Conservation (phyloP, 2,888 invertebrate species). For the Myathropa florea region DNA sequence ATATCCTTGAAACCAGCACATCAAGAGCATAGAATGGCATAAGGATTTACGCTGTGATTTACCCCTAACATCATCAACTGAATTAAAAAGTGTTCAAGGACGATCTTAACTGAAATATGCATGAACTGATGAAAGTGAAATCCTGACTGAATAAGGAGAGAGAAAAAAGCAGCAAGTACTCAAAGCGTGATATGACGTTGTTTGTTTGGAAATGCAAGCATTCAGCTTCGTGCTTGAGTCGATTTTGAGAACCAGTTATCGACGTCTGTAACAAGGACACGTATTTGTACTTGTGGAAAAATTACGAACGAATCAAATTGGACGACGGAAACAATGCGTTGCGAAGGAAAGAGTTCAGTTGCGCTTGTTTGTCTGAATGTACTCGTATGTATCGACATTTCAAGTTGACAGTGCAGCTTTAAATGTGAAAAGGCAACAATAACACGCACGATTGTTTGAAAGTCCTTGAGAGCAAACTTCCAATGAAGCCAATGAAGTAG, state of each 20-base stretch:
- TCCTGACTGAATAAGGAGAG: background rate
- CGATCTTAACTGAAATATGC: conserved; percentile 26
- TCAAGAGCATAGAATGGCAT: conserved; percentile 41
- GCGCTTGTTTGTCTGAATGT: background rate
- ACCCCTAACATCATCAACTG: conserved; percentile 34
- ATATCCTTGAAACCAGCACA: conserved; percentile 51
- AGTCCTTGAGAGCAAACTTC: background rate
- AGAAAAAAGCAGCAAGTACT: background rate
- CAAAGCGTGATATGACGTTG: background rate
- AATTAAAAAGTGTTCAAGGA: conserved; percentile 54
- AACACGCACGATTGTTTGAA: too few relatives aligned
- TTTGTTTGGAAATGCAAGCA: conserved; percentile 4
- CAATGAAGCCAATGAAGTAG: too few relatives aligned
- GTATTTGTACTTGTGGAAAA: background rate
- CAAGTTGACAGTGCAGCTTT: background rate
- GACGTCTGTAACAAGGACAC: background rate
- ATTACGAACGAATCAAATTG: background rate
- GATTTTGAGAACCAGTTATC: background rate
- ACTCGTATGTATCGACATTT: background rate
- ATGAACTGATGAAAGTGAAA: conserved; percentile 43
- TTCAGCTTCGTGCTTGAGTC: background rate
- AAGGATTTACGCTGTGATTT: conserved; percentile 58
- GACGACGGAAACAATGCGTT: background rate
- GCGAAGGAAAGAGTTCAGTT: background rate
- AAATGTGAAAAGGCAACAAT: background rate